Evolutionary conservation across 2,888 invertebrate species (phyloP).

Genomic region (Meghimatium bilineatum): DNA sequence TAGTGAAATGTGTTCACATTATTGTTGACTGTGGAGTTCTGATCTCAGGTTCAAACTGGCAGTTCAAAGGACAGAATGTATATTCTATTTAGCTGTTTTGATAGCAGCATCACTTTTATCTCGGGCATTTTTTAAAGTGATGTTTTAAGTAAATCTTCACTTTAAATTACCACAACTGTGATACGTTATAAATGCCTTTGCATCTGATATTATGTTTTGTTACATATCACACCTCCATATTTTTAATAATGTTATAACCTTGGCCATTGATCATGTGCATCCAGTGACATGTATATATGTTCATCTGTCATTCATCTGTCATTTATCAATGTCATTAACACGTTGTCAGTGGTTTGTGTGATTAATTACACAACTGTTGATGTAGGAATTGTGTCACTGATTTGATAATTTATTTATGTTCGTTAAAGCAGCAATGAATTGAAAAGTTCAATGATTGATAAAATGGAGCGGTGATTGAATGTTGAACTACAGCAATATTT

Average conservation of each 20-base stretch:
- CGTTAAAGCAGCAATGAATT: no score
- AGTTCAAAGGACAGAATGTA: constrained; percentile 34
- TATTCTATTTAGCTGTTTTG: background rate
- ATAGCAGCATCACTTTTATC: constrained; percentile 8
- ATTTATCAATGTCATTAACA: constrained; percentile 1
- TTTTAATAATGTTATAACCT: background rate
- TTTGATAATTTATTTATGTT: no score
- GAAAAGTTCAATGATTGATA: no score
- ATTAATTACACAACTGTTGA: background rate
- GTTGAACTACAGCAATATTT: no score
- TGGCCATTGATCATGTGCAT: background rate
- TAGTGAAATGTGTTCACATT: constrained; percentile 16
- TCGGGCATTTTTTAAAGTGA: background rate
- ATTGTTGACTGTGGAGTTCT: constrained; percentile 35
- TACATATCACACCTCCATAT: background rate
- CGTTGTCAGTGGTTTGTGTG: background rate
- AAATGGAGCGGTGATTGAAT: no score
- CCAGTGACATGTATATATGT: background rate
- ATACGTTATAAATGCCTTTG: constrained; percentile 38
- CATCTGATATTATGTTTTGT: constrained; percentile 34
- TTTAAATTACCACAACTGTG: constrained; percentile 32
- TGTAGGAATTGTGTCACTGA: no score
- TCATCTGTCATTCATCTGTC: background rate
- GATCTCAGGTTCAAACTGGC: constrained; percentile 44
- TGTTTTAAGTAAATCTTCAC: constrained; percentile 14